phyloP scores from a whole-genome alignment of 2,113 vertebrate genomes.

The Candoia aspera region DNA sequence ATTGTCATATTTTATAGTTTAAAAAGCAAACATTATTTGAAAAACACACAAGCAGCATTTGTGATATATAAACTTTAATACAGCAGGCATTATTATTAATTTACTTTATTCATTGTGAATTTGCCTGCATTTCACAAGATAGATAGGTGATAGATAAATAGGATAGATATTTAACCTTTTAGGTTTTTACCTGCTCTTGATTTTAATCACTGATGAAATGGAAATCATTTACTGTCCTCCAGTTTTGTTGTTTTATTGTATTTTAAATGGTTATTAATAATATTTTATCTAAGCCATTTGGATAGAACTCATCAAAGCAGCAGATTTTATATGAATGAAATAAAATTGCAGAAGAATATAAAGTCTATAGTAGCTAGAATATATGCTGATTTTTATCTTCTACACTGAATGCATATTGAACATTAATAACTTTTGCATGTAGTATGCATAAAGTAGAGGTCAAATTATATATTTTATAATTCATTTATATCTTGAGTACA shows the following conservation, averaged over 20 bases:
- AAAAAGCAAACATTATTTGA: not conserved
- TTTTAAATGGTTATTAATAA: not conserved
- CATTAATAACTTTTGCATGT: not conserved
- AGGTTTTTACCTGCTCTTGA: not conserved
- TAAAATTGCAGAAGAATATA: too few relatives aligned
- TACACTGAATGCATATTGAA: not conserved
- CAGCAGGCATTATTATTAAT: not conserved
- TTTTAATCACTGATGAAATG: not conserved
- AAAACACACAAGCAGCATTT: not conserved
- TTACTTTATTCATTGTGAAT: not conserved
- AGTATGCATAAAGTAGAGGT: not conserved
- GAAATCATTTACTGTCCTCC: not conserved
- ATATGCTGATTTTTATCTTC: too few relatives aligned
- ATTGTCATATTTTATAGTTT: not conserved
- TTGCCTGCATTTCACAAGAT: not conserved
- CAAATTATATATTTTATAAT: too few relatives aligned
- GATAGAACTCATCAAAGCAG: not conserved
- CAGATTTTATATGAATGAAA: not conserved
- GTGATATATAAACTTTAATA: not conserved
- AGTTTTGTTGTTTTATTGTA: not conserved
- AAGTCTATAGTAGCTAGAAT: too few relatives aligned
- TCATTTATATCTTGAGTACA: too few relatives aligned
- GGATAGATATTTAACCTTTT: not conserved
- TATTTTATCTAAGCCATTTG: not conserved
- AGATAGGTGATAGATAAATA: too few relatives aligned